Evolutionary conservation across 2,113 vertebrate species (phyloP), one percentile per base, ranked within the genome.

Genomic region (Oreocharis arfaki): DNA sequence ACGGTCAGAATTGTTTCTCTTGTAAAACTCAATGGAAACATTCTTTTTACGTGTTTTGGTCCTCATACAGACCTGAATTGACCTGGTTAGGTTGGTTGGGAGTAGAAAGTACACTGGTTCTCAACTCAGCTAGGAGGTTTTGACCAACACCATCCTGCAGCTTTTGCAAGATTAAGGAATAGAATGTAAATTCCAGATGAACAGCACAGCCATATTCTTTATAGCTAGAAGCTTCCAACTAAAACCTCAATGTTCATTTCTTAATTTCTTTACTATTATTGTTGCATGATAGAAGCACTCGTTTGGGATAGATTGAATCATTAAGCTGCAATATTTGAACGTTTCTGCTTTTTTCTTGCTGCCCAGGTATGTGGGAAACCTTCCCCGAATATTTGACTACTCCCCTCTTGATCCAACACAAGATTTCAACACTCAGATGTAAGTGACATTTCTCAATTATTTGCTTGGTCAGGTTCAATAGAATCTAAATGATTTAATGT

Each of bases 361-460:
- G 91, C 84, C 60, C 81, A 99, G 99, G 97, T 99, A 99, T 96
- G 99, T 99, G 63, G 99, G 99, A 82, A 99, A 98, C 94, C 99
- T 99, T 94, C 99, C 99, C 96, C 98, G 99, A 97, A 99, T 99
- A 98, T 99, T 98, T 97, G 99, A 99, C 97, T 99, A 99, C 90
- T 99, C 99, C 16, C 99, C 99, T 33, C 98, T 99, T 63, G 99
- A 99, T 97, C 99, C 99, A 92, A 99, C 98, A 3, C 99, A 99
- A 96, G 99, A 99, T 97, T 99, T 99, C 94, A 98, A 98, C 91
- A 99, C 99, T 71, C 99, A 99, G 96, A 99, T 99, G 99, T 99
- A 98, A 99, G 99, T 98, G 68, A 55, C 33, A 7, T 53, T 92
- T 90, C 73, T 71, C 17, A 46, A 9, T 49, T 39, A 19, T 85